These are phyloP conservation scores for Lasius platythorax DNA, from an alignment of 2,888 invertebrate genomes.

Conservation along the genomic window DNA sequence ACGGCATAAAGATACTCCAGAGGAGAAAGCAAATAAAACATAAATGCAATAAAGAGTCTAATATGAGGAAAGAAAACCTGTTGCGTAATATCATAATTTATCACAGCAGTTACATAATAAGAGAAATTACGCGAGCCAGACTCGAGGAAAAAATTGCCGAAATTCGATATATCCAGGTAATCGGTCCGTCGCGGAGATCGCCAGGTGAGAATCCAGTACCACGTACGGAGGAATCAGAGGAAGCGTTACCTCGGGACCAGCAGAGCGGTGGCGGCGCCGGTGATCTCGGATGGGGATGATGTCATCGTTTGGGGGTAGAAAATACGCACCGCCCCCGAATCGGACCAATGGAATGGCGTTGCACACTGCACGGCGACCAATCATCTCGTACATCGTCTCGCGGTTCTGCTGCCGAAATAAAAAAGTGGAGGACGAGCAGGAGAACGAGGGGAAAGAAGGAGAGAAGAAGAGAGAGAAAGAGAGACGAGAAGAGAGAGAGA, in stretches of 20 bases:
- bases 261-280: conserved; percentile 19
- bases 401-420: conserved; percentile 48
- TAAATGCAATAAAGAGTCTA: not conserved
- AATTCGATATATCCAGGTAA: conserved; percentile 58
- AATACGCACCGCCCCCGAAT: conserved; percentile 79
- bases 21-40: not conserved
- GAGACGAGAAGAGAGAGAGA: conserved; percentile 34
- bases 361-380: conserved; percentile 71
- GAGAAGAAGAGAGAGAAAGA: conserved; percentile 46
- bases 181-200: conserved; percentile 59
- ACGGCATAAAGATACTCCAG: not conserved
- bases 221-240: conserved; percentile 42
- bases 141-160: conserved; percentile 28
- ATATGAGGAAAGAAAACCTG: not conserved
- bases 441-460: conserved; percentile 29
- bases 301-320: conserved; percentile 71
- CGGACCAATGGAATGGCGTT: conserved; percentile 71
- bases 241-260: conserved; percentile 30
- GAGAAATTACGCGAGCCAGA: conserved; percentile 32
- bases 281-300: conserved; percentile 62
- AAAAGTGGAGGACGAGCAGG: conserved; percentile 46
- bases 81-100: conserved; percentile 5
- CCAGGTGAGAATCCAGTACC: conserved; percentile 68
- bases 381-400: conserved; percentile 52
- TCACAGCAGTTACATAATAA: conserved; percentile 38